Base-by-base conservation (phyloP, 2,797 vertebrate genomes). In the Dallia pectoralis region DNA sequence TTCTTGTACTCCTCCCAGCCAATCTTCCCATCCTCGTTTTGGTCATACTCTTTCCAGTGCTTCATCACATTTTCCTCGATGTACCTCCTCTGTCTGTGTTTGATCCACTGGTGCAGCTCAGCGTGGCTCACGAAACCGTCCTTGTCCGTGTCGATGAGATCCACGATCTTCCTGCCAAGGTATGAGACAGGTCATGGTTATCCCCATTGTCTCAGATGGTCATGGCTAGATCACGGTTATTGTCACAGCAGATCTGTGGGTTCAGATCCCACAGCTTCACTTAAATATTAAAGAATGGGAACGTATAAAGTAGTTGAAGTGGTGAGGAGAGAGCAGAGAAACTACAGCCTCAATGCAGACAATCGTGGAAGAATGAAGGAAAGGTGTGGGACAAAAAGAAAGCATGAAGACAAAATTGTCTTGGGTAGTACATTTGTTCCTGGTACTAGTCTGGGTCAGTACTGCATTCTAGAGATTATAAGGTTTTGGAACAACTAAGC, bases 1-100 rank as follows among this genome's bases (percentile, higher is more conserved):
- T 95, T 96, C 77, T 96, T 96, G 84, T 96, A 95, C 85, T 97
- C 96, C 36, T 91, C 89, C 96, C 96, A 97, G 86, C 80, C 81
- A 3, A 97, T 94, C 53, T 88, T 93, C 53, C 90, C 91, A 0
- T 97, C 95, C 29, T 84, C 81, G 87, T 97, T 94, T 68, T 87
- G 84, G 87, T 97, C 96, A 2, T 96, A 97, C 29, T 96, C 95
- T 22, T 86, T 87, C 95, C 95, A 97, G 87, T 96, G 93, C 62
- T 94, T 95, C 87, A 95, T 91, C 73, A 94, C 93, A 0, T 96
- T 96, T 82, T 97, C 96, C 68, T 93, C 88, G 0, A 97, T 93
- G 87, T 96, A 96, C 30, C 94, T 93, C 86, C 94, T 95, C 90
- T 97, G 96, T 0, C 95, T 76, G 85, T 96, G 95, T 40, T 94